phyloP scores from a whole-genome alignment of 2,113 vertebrate genomes.

The Junco hyemalis region DNA sequence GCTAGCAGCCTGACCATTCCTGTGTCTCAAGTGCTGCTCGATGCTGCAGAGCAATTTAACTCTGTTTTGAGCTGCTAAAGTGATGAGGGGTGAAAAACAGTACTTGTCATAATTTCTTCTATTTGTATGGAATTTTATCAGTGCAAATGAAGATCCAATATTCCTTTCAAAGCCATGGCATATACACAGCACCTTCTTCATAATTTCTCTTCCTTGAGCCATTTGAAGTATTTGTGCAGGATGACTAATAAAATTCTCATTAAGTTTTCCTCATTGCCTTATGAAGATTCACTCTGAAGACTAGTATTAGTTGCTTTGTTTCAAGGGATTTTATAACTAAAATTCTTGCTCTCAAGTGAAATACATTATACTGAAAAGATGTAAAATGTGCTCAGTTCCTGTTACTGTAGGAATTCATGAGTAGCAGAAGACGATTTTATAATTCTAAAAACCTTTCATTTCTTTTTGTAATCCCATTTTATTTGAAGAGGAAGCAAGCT shows the following conservation, averaged over 20 bases:
- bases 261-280: neutral
- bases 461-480: neutral
- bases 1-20: neutral
- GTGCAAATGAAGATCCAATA: neutral
- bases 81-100: neutral
- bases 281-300: neutral
- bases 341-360: neutral
- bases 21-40: neutral
- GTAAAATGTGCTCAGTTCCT: neutral
- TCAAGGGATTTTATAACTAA: neutral
- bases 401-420: neutral
- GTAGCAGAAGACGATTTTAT: neutral
- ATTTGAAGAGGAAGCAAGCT: neutral
- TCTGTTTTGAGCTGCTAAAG: neutral
- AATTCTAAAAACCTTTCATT: neutral
- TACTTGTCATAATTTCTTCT: neutral
- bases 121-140: neutral
- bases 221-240: neutral
- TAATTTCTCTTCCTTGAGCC: neutral
- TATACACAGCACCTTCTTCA: neutral
- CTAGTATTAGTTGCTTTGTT: neutral
- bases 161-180: neutral
- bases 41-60: neutral
- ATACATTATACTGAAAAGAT: neutral
- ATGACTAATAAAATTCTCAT: neutral